Base-by-base conservation (phyloP, 53 echinoderm and acorn worm species). In the Echinometra lucunter region DNA sequence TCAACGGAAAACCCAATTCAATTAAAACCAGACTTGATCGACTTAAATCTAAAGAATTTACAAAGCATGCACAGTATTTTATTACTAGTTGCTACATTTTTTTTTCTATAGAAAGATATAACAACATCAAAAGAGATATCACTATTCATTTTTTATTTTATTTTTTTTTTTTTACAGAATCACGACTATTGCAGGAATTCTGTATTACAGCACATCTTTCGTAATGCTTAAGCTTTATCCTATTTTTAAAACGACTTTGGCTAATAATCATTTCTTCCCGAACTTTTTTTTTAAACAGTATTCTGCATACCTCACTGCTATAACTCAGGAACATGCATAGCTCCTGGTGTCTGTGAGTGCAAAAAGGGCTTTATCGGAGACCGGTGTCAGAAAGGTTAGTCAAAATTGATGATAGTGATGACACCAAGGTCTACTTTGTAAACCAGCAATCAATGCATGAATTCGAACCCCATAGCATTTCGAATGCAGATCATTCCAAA, bases 301-400 rank as follows among this genome's bases (percentile, higher is more conserved):
- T 93, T 92, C 82, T 93, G 93, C 81, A 58, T 93, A 34, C 93
- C 93, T 6, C 93, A 93, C 58, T 93, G 93, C 57, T 93, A 93
- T 28, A 93, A 93, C 93, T 78, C 93, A 11, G 93, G 93, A 38
- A 81, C 93, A 4, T 93, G 93, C 57, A 25, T 93, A 9, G 80
- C 93, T 78, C 82, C 93, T 3, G 93, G 93, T 6, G 93, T 80
- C 19, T 93, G 93, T 57, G 34, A 57, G 57, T 93, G 93, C 60
- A 17, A 37, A n/a, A 45, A 45, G 25, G 93, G 93, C 25, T 93
- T 80, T 37, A 80, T 93, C 25, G 93, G 93, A 78, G 56, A 93
- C 44, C 78, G 93, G 16, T 93, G 93, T 81, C 93, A 93, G 58
- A 81, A 93, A 93, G 93, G 93, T 93, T 56, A 7, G 93, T 66